Evolutionary conservation across 35 echinoderm and acorn worm genomes (phyloP).

Genomic region (Apostichopus parvimensis): DNA sequence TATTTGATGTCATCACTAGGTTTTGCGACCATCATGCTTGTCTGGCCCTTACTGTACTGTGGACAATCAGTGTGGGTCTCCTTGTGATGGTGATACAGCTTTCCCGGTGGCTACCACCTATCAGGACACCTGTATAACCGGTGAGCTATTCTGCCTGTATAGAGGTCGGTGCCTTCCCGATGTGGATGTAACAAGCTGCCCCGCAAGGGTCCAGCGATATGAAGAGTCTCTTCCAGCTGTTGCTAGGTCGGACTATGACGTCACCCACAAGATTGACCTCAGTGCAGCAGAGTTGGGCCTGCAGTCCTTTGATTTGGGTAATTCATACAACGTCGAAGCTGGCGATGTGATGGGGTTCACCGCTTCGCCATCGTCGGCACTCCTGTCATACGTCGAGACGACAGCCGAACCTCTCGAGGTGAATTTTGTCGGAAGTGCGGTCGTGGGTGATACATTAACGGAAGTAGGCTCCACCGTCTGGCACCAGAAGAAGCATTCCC

Average conservation of each 20-base stretch:
- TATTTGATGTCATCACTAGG: background rate
- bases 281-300: background rate
- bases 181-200: background rate
- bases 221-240: background rate
- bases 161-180: slow-evolving; percentile 9
- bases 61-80: slow-evolving; percentile 19
- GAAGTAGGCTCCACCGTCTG: background rate
- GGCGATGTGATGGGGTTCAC: slow-evolving; percentile 45
- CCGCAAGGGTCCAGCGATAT: slow-evolving; percentile 2
- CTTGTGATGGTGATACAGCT: slow-evolving; percentile 8
- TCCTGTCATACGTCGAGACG: slow-evolving; percentile 18
- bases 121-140: slow-evolving; percentile 19
- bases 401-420: slow-evolving; percentile 19
- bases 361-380: background rate
- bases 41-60: background rate
- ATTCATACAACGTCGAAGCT: background rate
- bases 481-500: slow-evolving; percentile 31
- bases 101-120: slow-evolving; percentile 17
- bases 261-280: slow-evolving; percentile 10
- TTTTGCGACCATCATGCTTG: slow-evolving; percentile 14
- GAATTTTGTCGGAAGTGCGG: background rate
- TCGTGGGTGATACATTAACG: background rate
- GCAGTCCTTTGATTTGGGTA: background rate
- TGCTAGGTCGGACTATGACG: background rate
- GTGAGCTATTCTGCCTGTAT: slow-evolving; percentile 36